Conservation (phyloP, 1,140 invertebrate genomes). For the Drosophila rufa region DNA sequence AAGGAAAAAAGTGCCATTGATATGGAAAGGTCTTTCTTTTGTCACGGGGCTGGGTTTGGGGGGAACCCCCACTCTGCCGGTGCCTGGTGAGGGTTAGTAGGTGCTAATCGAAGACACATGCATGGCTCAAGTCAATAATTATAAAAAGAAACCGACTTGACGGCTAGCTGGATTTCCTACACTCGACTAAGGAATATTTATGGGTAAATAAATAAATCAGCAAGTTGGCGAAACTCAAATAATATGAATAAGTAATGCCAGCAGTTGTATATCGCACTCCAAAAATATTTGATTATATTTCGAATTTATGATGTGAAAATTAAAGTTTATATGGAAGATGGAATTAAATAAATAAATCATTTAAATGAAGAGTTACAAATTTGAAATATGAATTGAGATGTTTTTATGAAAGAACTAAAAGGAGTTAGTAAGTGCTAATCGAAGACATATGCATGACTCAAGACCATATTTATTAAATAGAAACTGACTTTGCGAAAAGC, state of each 20-base stretch:
- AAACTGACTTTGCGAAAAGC: neutral
- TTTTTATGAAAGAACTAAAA: too few species aligned
- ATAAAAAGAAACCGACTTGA: constrained; percentile 5
- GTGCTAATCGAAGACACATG: constrained; percentile 43
- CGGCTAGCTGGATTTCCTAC: constrained; percentile 5
- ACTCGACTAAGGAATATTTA: constrained; percentile 16
- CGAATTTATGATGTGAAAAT: too few species aligned
- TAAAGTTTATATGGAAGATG: too few species aligned
- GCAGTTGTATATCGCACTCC: too few species aligned
- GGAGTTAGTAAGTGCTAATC: too few species aligned
- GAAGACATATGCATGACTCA: too few species aligned
- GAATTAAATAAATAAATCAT: too few species aligned
- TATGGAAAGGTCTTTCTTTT: constrained; percentile 39
- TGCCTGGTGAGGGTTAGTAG: constrained; percentile 9
- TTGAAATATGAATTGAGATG: too few species aligned
- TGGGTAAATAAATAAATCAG: constrained; percentile 13
- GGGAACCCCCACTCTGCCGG: neutral
- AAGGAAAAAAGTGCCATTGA: constrained; percentile 23
- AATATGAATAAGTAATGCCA: neutral
- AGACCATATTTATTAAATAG: neutral
- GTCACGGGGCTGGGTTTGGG: neutral
- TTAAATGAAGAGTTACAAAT: too few species aligned
- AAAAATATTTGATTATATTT: too few species aligned
- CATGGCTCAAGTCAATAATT: constrained; percentile 34
- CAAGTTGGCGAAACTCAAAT: neutral